These are phyloP conservation scores for Hydropsyche betteni DNA, from an alignment of 2,888 invertebrate genomes.

Conservation along the genomic window DNA sequence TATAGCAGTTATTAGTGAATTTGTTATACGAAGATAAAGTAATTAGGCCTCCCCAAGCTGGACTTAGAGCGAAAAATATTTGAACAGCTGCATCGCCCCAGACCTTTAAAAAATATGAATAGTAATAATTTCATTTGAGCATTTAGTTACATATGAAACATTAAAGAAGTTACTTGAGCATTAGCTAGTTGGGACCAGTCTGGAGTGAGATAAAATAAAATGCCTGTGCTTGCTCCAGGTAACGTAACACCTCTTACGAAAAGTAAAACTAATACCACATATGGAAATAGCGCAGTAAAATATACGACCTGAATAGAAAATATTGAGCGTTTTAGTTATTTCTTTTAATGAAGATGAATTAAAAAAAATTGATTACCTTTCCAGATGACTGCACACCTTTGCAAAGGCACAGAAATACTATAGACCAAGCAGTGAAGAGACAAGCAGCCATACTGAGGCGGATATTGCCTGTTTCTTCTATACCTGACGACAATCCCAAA, in stretches of 20 bases:
- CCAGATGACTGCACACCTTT: conserved; percentile 84
- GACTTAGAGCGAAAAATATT: conserved; percentile 87
- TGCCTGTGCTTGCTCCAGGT: conserved; percentile 80
- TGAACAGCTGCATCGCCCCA: conserved; percentile 88
- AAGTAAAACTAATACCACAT: conserved; percentile 77
- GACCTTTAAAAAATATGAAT: conserved; percentile 61
- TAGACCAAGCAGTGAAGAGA: conserved; percentile 79
- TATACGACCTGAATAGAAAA: conserved; percentile 70
- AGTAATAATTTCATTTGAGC: background rate
- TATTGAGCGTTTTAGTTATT: too few relatives aligned
- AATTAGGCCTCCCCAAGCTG: conserved; percentile 87
- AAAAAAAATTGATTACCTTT: conserved; percentile 61
- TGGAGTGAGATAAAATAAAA: conserved; percentile 81
- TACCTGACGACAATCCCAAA: conserved; percentile 75
- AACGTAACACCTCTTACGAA: conserved; percentile 82
- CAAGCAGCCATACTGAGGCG: conserved; percentile 77
- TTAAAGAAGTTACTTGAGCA: conserved; percentile 66
- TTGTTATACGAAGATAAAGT: conserved; percentile 87
- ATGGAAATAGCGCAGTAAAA: conserved; percentile 80
- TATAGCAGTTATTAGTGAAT: conserved; percentile 84
- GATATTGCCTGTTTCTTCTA: conserved; percentile 74
- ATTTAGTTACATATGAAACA: background rate
- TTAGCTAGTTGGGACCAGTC: conserved; percentile 78
- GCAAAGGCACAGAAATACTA: conserved; percentile 79
- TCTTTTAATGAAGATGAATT: background rate